phyloP scores from a whole-genome alignment of 2,888 invertebrate genomes.

The Lasioglossum marginatum region DNA sequence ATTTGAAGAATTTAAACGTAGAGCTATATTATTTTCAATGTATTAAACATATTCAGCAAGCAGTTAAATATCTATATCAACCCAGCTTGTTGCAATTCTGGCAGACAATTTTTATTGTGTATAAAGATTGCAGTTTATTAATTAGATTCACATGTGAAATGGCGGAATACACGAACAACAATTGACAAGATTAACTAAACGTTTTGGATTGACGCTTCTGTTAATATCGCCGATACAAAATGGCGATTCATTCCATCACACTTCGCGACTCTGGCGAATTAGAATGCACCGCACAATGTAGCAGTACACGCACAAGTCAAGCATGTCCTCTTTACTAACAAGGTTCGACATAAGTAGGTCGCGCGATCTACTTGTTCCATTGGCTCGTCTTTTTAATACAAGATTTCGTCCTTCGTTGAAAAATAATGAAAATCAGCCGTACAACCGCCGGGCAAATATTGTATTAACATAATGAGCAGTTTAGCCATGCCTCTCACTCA shows the following conservation, averaged over 20 bases:
- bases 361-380: conserved; percentile 34
- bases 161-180: no score
- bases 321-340: conserved; percentile 51
- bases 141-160: not conserved
- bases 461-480: not conserved
- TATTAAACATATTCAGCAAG: no score
- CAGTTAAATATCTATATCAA: no score
- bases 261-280: conserved; percentile 36
- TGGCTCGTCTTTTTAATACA: conserved; percentile 48
- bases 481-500: not conserved
- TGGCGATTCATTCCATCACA: not conserved
- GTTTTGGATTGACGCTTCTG: conserved; percentile 43
- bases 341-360: conserved; percentile 50
- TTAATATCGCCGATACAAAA: not conserved
- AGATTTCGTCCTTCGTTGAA: not conserved
- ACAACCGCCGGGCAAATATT: no score
- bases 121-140: no score
- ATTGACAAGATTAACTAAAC: no score
- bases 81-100: no score
- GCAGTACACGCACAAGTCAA: conserved; percentile 32
- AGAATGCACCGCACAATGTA: conserved; percentile 31
- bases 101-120: no score
- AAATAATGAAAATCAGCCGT: not conserved
- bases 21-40: no score
- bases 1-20: no score